phyloP scores from a whole-genome alignment of 2,797 vertebrate genomes.

The Tympanoctomys barrerae region DNA sequence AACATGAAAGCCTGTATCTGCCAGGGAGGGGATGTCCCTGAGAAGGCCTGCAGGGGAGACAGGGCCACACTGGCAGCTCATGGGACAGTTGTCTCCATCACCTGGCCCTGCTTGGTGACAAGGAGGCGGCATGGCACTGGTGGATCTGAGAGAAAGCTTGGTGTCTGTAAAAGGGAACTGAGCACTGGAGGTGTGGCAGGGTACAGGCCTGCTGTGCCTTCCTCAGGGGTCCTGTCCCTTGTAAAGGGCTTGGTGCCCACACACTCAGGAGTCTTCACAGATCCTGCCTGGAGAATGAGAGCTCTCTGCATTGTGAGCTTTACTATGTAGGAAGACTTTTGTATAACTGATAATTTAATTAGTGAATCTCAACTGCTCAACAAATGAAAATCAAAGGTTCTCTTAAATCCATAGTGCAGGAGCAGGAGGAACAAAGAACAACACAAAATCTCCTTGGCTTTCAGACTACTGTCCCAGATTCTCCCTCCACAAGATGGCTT shows the following conservation, averaged over 20 bases:
- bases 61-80: neutral
- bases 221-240: neutral
- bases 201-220: neutral
- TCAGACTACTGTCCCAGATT: too few species aligned
- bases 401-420: neutral
- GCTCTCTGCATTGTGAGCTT: neutral
- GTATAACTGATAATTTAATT: neutral
- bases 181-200: neutral
- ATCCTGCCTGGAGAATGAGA: neutral
- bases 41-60: conserved; percentile 57
- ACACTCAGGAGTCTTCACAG: conserved; percentile 10
- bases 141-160: conserved; percentile 61
- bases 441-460: neutral
- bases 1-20: conserved; percentile 32
- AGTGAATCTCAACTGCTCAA: neutral
- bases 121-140: neutral
- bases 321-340: neutral
- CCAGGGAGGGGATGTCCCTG: neutral
- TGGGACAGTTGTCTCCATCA: conserved; percentile 69
- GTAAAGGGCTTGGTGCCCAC: neutral
- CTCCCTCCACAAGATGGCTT: too few species aligned
- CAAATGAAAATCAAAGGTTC: neutral
- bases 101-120: conserved; percentile 58
- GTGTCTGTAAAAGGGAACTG: conserved; percentile 60
- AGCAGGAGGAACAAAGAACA: neutral